A percentile compares a stretch with the other conserved stretches of the same genome.
Evolutionary conservation across 2,797 vertebrate species (phyloP).

Genomic region (Crypturellus tataupa): DNA sequence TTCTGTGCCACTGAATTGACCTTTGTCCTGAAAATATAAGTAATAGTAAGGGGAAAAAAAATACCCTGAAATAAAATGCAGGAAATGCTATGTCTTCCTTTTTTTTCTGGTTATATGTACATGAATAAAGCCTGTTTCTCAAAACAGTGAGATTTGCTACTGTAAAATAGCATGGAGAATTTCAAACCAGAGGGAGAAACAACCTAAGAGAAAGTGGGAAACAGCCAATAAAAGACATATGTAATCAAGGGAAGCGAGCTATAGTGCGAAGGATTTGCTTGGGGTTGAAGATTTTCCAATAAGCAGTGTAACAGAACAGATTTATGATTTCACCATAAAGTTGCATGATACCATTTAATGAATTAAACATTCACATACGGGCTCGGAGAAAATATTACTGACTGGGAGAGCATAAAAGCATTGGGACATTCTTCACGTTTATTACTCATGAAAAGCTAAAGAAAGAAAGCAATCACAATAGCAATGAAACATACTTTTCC

Average conservation of each 20-base stretch:
- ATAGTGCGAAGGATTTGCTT: background rate
- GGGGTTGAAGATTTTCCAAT: constrained; percentile 36
- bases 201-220: constrained; percentile 22
- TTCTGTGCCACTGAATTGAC: background rate
- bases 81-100: background rate
- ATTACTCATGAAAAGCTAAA: constrained; percentile 73
- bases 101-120: background rate
- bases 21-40: background rate
- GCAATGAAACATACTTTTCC: constrained; percentile 69
- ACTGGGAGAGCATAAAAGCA: constrained; percentile 18
- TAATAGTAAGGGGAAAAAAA: background rate
- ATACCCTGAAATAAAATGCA: background rate
- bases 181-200: constrained; percentile 6
- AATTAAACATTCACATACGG: constrained; percentile 70
- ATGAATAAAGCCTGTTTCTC: background rate
- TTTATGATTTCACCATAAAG: constrained; percentile 63
- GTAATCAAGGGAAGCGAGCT: constrained; percentile 6
- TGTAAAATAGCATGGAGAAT: background rate
- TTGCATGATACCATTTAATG: constrained; percentile 74
- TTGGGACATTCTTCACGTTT: constrained; percentile 62
- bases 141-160: background rate
- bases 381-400: constrained; percentile 70
- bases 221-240: background rate
- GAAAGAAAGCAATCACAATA: constrained; percentile 70
- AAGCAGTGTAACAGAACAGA: constrained; percentile 42